A percentile compares a stretch with the other conserved stretches of the same genome.
Conservation (phyloP, 2,888 invertebrate genomes). For the Fragum fragum region DNA sequence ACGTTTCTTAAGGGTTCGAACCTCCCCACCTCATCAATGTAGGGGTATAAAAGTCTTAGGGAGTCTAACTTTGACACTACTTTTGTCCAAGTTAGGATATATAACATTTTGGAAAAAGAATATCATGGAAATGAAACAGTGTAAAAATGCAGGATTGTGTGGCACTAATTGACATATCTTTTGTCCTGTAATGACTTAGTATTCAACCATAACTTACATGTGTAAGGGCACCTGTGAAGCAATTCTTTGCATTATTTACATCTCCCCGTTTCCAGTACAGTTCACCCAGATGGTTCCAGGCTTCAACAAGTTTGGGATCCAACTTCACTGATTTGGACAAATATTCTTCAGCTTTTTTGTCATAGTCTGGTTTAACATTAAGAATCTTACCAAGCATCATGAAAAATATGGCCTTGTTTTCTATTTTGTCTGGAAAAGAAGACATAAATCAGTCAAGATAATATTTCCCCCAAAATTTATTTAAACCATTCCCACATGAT, state of each 20-base stretch:
- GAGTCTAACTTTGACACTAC: no score
- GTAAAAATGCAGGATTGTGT: no score
- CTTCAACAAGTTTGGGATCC: conserved; percentile 92
- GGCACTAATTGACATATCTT: no score
- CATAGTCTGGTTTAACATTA: conserved; percentile 91
- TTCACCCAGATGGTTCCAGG: conserved; percentile 96
- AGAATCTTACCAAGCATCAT: conserved; percentile 91
- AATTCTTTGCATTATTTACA: conserved; percentile 92
- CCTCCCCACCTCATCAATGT: no score
- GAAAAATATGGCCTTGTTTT: conserved; percentile 85
- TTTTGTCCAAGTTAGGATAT: no score
- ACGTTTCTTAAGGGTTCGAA: no score
- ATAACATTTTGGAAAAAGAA: no score
- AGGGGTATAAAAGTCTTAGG: no score
- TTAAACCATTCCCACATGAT: no score
- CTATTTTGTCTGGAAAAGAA: conserved; percentile 75
- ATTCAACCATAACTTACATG: conserved; percentile 81
- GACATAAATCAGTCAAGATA: not conserved
- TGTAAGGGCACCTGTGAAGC: conserved; percentile 91
- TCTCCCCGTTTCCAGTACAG: conserved; percentile 96
- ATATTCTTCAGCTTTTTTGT: conserved; percentile 91
- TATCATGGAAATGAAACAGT: no score
- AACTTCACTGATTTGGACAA: conserved; percentile 95
- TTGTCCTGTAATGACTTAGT: no score
- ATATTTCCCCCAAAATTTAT: no score